phyloP scores from a whole-genome alignment of 2,888 invertebrate genomes.

The Tromatobia lineatoria region DNA sequence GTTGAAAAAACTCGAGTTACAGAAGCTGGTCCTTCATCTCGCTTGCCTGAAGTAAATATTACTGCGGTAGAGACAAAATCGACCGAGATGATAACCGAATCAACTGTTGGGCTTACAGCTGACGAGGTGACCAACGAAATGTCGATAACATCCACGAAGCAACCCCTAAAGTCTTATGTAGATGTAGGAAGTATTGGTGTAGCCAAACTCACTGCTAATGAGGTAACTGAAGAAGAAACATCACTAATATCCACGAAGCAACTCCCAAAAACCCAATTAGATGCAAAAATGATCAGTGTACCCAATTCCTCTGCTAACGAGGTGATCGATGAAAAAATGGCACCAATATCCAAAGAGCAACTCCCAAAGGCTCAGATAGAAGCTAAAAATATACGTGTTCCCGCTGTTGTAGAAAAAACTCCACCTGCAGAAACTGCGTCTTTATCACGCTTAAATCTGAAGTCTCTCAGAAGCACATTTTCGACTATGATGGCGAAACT shows the following conservation, averaged over 20 bases:
- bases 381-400: conserved; percentile 6
- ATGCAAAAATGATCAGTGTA: conserved; percentile 11
- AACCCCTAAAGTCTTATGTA: conserved; percentile 12
- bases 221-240: conserved; percentile 20
- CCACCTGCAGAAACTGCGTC: conserved; percentile 14
- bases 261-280: conserved; percentile 5
- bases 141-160: conserved; percentile 1
- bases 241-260: conserved; percentile 2
- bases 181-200: conserved; percentile 6
- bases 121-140: conserved; percentile 19
- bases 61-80: too few relatives aligned
- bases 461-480: conserved; percentile 67
- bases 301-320: not conserved
- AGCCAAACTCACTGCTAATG: not conserved
- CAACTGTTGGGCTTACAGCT: too few relatives aligned
- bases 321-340: conserved; percentile 15
- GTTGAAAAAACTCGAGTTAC: conserved; percentile 39
- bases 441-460: conserved; percentile 65
- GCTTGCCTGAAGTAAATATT: conserved; percentile 60
- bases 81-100: too few relatives aligned
- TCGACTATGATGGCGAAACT: conserved; percentile 70
- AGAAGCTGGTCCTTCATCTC: conserved; percentile 41
- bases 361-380: conserved; percentile 18
- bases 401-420: conserved; percentile 39
- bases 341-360: not conserved